Evolutionary conservation across 1,140 invertebrate species (phyloP), one percentile per base, ranked within the genome.

Genomic region (Druon quercuslanigerum): DNA sequence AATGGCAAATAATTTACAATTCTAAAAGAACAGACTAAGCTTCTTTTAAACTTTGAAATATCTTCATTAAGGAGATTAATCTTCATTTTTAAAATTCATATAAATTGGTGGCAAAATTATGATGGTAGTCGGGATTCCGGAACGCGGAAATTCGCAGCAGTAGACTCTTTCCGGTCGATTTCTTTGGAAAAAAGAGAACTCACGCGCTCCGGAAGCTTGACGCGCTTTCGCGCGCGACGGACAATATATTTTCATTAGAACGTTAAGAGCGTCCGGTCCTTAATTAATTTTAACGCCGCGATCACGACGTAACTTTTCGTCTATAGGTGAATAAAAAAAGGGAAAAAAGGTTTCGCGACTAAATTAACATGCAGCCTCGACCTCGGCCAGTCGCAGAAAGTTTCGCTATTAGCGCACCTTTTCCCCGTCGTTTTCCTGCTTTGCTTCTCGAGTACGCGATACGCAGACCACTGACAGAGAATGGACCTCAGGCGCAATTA

Each of bases 161-260:
- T 70, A 52, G 54, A 40, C 70, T 71, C 50, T 78, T 79, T 73
- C 71, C 33, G 51, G 77, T 72, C 73, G 77, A 66, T 66, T 66
- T 66, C 60, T 66, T 66, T 40, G 25, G 40, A 66, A 60, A 60
- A 51, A 78, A 52, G 51, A 72, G 16, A 74, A 73, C 75, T 79
- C n/a, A 16, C 20, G 40, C 56, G 73, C 73, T 70, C 50, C 72
- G 52, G 50, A 54, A 74, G 60, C 51, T 51, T 33, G 25, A 56
- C 71, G 33, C 71, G 19, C 51, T 56, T 57, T 51, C 51, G 25
- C 46, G 52, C 46, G 54, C 19, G 71, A 73, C 75, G 75, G 70
- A 57, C 71, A 60, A 77, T 77, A 77, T 77, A 77, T 77, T 77
- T 77, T 73, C 75, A 77, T 76, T 76, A 76, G 70, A 46, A 56